Conservation (phyloP, 2,113 vertebrate species). For the Lates calcarifer region DNA sequence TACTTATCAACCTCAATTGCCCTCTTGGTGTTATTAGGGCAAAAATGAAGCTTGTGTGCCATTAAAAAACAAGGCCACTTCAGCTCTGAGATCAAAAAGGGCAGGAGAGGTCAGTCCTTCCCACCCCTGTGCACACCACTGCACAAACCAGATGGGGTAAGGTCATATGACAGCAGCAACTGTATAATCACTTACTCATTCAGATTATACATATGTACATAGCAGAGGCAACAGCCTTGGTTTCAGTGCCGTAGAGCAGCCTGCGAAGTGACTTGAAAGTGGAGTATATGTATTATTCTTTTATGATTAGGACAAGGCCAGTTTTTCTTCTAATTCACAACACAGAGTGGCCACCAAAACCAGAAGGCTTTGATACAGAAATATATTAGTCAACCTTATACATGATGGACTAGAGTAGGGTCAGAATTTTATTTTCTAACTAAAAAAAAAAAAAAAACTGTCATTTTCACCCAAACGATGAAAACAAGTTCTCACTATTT, state of each 20-base stretch:
- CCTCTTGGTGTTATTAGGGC: background rate
- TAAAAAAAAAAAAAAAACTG: background rate
- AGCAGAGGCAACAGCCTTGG: conserved; percentile 21
- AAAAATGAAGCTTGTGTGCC: too few relatives aligned
- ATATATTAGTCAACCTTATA: background rate
- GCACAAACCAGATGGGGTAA: conserved; percentile 1
- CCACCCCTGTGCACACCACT: conserved; percentile 24
- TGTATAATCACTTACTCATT: background rate
- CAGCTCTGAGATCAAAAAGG: background rate
- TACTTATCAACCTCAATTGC: too few relatives aligned
- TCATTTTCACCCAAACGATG: conserved; percentile 22
- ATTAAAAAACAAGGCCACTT: too few relatives aligned
- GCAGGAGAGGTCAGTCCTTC: background rate
- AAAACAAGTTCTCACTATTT: conserved; percentile 3
- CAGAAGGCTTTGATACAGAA: conserved; percentile 22
- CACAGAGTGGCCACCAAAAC: conserved; percentile 11
- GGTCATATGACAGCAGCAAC: background rate
- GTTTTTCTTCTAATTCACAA: conserved; percentile 40
- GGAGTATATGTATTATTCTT: conserved; percentile 25
- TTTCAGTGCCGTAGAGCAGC: background rate
- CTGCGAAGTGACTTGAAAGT: conserved; percentile 50
- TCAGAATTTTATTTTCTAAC: conserved; percentile 10
- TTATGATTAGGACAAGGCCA: conserved; percentile 56
- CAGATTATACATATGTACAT: conserved; percentile 11
- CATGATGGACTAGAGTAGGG: background rate